Percentiles rank a stretch among this genome's conserved stretches.
Evolutionary conservation across 2,797 vertebrate species (phyloP).

Genomic region (Argentina silus): DNA sequence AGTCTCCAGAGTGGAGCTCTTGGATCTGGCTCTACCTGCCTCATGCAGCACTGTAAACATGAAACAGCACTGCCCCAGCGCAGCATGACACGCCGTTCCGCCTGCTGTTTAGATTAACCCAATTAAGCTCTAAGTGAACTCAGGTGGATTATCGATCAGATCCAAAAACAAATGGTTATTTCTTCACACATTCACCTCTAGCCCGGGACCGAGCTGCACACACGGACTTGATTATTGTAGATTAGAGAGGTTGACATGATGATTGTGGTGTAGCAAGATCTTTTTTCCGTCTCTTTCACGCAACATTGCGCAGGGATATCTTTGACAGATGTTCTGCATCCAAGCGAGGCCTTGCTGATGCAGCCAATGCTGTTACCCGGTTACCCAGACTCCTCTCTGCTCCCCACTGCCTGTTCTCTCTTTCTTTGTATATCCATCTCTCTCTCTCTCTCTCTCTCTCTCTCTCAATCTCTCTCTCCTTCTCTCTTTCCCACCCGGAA

Average conservation of each 20-base stretch:
- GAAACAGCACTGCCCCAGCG: slow-evolving; percentile 17
- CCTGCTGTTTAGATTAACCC: slow-evolving; percentile 39
- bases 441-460: background rate
- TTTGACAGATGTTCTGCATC: slow-evolving; percentile 60
- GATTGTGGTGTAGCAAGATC: slow-evolving; percentile 35
- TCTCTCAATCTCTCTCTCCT: background rate
- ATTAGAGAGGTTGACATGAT: slow-evolving; percentile 51
- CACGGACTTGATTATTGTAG: slow-evolving; percentile 51
- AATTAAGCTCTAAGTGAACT: slow-evolving; percentile 47
- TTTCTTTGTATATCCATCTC: background rate
- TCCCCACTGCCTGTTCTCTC: slow-evolving; percentile 1
- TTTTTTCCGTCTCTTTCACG: slow-evolving; percentile 45
- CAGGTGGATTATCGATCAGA: slow-evolving; percentile 46
- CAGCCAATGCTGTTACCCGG: slow-evolving; percentile 11
- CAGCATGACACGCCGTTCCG: slow-evolving; percentile 21
- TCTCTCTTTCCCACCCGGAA: background rate
- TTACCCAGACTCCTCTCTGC: slow-evolving; percentile 14
- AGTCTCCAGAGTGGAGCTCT: background rate
- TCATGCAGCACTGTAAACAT: slow-evolving; percentile 12
- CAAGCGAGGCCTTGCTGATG: slow-evolving; percentile 27
- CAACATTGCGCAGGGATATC: slow-evolving; percentile 57
- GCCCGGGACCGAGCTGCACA: slow-evolving; percentile 16
- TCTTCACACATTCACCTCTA: slow-evolving; percentile 38
- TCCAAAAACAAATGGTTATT: slow-evolving; percentile 48
- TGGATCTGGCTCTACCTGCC: slow-evolving; percentile 19